Base-by-base conservation (phyloP, 2,888 invertebrate species). In the Steinernema scapterisci region DNA sequence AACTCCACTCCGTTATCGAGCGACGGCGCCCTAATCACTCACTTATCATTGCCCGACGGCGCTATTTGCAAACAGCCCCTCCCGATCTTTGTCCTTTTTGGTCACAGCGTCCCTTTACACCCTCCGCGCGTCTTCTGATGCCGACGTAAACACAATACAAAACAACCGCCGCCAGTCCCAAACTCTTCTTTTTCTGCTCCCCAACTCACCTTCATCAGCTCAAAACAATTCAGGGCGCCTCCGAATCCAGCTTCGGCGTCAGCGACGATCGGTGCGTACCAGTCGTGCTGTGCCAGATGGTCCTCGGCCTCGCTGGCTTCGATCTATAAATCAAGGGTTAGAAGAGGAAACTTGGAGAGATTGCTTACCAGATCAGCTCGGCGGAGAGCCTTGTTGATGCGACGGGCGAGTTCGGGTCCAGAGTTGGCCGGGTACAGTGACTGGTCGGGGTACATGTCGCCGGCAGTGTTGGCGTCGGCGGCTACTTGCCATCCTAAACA, bases 231-330 rank as follows among this genome's bases (percentile, higher is more conserved):
- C 54, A 88, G 79, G 0, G 88, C 85, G 72, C 88, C 88, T 13
- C 88, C 88, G 76, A 88, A 88, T 56, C 88, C 88, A 27, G 88
- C 88, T 75, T 88, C 88, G 0, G 88, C 88, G 78, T 88, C 88
- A 38, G 88, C 88, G 19, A 88, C 88, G 74, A 88, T 85, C 23
- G 88, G 88, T 5, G 83, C 86, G 70, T 86, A 85, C 85, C 86
- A 86, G 75, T 86, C 86, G 19, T 85, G 80, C 75, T 85, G 81
- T 0, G 85, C 83, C 38, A 82, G 78, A 71, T 86, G 85, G 78
- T 86, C 86, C 72, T 86, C 86, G 21, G 83, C 80, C 77, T 87
- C 85, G 46, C 82, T 81, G 27, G 82, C 82, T 71, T 86, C 85
- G 72, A 85, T 84, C 81, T 83, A 45, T 44, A 80, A 74, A 21